A percentile compares a stretch with the other conserved stretches of the same genome.
phyloP scores from a whole-genome alignment of 92 coral and sea anemone species.

The Anthopleura xanthogrammica region DNA sequence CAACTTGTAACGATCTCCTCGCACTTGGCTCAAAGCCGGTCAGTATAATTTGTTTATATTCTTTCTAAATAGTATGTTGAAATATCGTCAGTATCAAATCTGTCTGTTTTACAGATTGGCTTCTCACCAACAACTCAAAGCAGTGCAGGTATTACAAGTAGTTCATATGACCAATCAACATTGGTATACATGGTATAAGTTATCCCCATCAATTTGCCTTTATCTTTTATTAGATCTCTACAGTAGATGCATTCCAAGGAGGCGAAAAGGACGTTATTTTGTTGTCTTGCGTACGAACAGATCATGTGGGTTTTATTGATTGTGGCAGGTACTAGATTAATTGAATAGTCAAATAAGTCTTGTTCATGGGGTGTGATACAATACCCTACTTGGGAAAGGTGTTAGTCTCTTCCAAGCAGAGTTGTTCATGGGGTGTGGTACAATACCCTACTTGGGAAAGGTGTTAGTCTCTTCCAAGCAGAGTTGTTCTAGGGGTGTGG shows the following conservation, averaged over 20 bases:
- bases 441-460: too few species aligned
- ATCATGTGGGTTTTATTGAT: slow-evolving; percentile 95
- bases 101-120: slow-evolving; percentile 47
- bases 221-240: slow-evolving; percentile 68
- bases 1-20: slow-evolving; percentile 78
- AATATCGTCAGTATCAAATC: not conserved
- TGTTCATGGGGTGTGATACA: too few species aligned
- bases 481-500: too few species aligned
- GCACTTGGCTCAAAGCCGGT: slow-evolving; percentile 70
- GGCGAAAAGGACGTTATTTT: slow-evolving; percentile 93
- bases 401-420: too few species aligned
- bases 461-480: too few species aligned
- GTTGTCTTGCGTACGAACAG: slow-evolving; percentile 92
- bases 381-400: too few species aligned
- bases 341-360: not conserved
- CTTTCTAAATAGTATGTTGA: not conserved
- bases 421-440: too few species aligned
- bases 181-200: not conserved
- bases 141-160: slow-evolving; percentile 61
- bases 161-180: not conserved
- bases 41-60: not conserved
- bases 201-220: not conserved
- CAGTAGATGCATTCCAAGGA: slow-evolving; percentile 98
- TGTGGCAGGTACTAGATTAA: slow-evolving; percentile 70
- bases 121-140: slow-evolving; percentile 63